Conservation (phyloP, 2,113 vertebrate genomes). For the Urocynchramus pylzowi region DNA sequence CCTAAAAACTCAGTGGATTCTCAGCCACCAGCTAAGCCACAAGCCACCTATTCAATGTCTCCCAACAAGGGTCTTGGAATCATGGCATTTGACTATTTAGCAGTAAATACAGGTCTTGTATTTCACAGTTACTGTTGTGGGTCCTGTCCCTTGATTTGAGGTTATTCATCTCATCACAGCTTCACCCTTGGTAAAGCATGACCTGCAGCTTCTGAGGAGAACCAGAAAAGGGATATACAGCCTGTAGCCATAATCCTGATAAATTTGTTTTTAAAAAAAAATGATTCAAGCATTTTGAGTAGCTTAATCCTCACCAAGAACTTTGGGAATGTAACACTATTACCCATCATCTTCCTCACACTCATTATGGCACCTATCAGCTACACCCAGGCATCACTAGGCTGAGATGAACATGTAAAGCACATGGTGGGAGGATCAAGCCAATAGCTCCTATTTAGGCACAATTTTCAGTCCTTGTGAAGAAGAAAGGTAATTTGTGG, state of each 20-base stretch:
- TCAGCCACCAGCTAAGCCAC: background rate
- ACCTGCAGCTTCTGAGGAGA: background rate
- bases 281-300: background rate
- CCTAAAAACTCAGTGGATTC: background rate
- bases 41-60: background rate
- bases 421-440: background rate
- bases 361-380: background rate
- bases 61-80: background rate
- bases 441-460: background rate
- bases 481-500: background rate
- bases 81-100: background rate
- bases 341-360: background rate
- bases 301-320: background rate
- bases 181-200: background rate
- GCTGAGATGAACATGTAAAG: background rate
- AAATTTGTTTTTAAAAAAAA: rapidly evolving
- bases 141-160: background rate
- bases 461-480: background rate
- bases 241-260: background rate
- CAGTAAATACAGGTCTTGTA: background rate
- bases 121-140: background rate
- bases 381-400: background rate
- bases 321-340: background rate
- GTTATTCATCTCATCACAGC: background rate
- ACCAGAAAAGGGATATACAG: rapidly evolving